Evolutionary conservation across 1,140 invertebrate species (phyloP).

Genomic region (Araneus ventricosus): DNA sequence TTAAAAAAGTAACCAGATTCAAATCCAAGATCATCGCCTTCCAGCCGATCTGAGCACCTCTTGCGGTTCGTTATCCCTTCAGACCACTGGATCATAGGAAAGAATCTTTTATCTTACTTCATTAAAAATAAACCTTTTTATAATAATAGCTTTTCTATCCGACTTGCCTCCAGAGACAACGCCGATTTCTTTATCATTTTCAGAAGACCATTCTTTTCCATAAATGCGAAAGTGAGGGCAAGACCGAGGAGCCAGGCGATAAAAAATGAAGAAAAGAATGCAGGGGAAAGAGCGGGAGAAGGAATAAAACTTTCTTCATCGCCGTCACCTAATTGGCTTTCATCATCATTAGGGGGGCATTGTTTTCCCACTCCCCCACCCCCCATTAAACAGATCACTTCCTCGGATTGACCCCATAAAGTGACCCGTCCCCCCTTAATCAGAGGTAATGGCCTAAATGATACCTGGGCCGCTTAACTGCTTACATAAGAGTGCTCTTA

Average conservation of each 20-base stretch:
- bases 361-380: conserved; percentile 59
- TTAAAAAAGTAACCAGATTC: too few relatives aligned
- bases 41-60: too few relatives aligned
- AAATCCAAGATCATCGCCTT: too few relatives aligned
- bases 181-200: too few relatives aligned
- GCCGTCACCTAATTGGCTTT: conserved; percentile 66
- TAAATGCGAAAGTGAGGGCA: too few relatives aligned
- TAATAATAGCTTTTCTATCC: too few relatives aligned
- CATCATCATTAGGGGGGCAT: conserved; percentile 67
- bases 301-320: conserved; percentile 61
- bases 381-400: conserved; percentile 72
- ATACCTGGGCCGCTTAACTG: conserved; percentile 43
- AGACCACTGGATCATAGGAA: too few relatives aligned
- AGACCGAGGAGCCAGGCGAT: background rate
- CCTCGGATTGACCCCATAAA: conserved; percentile 69
- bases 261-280: background rate
- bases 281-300: background rate
- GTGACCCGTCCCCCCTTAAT: conserved; percentile 64
- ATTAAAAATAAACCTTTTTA: too few relatives aligned
- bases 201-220: too few relatives aligned
- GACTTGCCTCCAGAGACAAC: too few relatives aligned
- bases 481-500: conserved; percentile 61
- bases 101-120: too few relatives aligned
- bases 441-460: conserved; percentile 67
- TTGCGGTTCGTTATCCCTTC: too few relatives aligned